Base-by-base conservation (phyloP, 2,888 invertebrate species). In the Drosophila longiperda region DNA sequence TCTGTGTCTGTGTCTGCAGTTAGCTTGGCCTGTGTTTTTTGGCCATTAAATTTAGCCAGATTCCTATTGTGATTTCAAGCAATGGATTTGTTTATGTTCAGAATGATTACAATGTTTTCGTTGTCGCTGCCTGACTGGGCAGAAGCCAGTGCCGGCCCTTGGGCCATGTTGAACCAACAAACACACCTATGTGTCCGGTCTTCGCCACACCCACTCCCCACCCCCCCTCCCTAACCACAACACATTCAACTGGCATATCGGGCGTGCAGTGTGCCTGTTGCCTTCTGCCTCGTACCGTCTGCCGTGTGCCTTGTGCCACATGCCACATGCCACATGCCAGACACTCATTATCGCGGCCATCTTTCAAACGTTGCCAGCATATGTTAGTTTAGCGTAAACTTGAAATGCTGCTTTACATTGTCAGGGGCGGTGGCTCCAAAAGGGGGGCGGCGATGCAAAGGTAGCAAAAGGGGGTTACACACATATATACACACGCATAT, bases 381-480 rank as follows among this genome's bases (percentile, higher is more conserved):
- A 90, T 90, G 90, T 85, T 87, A 86, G 85, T 88, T 90, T 66
- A 80, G 78, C 75, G 73, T 88, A 88, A 89, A 85, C 90, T 89
- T 87, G 90, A 84, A 89, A 89, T 85, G 88, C 86, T 78, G 82
- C 89, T 83, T 61, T 82, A 75, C 75, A 78, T 78, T 82, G 78
- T 72, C 72, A 78, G 64, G 64, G 58, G 58, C 42, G 34, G 64
- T 36, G 29, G 40, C 26, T 17, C 17, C 32, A 50, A 9, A 2
- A 20, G 34, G 33, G 48, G 26, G 17, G n/a, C 38, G 2, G n/a
- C 29, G 42, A 20, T 7, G 36, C n/a, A 34, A 4, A 50, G 45
- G 49, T 20, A 33, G 53, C 58, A 59, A 64, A 64, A 59, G 62
- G 45, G 54, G 67, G 36, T 23, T 40, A 53, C 42, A 52, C 50